Evolutionary conservation across 2,797 vertebrate species (phyloP).

Genomic region (Anolis apletophallus): DNA sequence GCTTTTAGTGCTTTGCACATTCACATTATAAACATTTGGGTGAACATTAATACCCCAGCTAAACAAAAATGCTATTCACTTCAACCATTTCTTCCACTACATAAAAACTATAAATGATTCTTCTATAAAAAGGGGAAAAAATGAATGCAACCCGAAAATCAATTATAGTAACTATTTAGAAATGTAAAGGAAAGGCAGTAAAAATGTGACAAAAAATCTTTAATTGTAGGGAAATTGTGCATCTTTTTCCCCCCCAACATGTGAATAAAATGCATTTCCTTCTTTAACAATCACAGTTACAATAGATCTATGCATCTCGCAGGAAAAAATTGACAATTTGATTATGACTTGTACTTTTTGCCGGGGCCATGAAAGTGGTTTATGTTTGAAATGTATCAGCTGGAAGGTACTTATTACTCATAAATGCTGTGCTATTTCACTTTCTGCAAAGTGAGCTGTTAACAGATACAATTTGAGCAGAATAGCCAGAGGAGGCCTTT

Average conservation of each 20-base stretch:
- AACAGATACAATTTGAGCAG: constrained; percentile 99
- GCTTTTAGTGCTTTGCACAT: constrained; percentile 92
- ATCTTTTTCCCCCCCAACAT: constrained; percentile 80
- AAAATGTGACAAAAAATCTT: constrained; percentile 86
- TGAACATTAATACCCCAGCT: constrained; percentile 97
- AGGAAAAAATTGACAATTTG: constrained; percentile 90
- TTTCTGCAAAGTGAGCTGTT: constrained; percentile 99
- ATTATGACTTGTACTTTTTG: constrained; percentile 93
- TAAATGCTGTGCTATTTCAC: constrained; percentile 95
- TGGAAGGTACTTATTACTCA: constrained; percentile 97
- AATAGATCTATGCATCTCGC: constrained; percentile 88
- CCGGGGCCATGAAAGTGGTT: constrained; percentile 89
- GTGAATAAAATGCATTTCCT: constrained; percentile 91
- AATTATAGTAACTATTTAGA: constrained; percentile 88
- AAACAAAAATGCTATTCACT: constrained; percentile 97
- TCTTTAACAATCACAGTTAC: constrained; percentile 86
- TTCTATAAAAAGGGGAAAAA: constrained; percentile 83
- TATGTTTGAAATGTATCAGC: constrained; percentile 93
- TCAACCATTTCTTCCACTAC: constrained; percentile 95
- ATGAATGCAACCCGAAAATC: constrained; percentile 81
- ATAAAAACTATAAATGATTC: constrained; percentile 88
- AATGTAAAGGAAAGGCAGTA: constrained; percentile 86
- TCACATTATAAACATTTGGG: constrained; percentile 99
- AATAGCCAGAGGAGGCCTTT: constrained; percentile 99
- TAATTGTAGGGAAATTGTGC: constrained; percentile 88